Base-by-base conservation (phyloP, 2,797 vertebrate genomes). In the Sebastes aleutianus region DNA sequence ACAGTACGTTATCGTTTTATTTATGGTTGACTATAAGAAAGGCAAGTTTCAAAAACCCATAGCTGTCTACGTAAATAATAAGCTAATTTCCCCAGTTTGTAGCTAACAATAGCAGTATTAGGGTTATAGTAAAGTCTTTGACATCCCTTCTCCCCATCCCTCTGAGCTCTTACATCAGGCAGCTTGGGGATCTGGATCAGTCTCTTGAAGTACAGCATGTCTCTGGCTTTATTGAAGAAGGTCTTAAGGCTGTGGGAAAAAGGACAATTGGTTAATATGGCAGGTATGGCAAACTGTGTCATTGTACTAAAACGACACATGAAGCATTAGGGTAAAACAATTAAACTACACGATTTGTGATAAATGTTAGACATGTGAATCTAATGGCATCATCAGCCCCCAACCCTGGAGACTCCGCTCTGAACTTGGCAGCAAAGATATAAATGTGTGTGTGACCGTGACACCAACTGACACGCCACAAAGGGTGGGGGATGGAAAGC, bases 131-230 rank as follows among this genome's bases (percentile, higher is more conserved):
- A 4, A 77, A 53, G 50, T n/a, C 16, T 66, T n/a, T 58, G 65
- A 26, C 3, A 39, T 53, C 43, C 20, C 36, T 12, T 73, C 29
- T 22, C 18, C 29, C 47, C 43, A 47, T 18, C 67, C 57, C 64
- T 59, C 54, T 79, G 56, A 36, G 77, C 59, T 59, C 92, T 93
- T 93, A 99, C 98, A 94, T 99, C 99, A 0, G 99, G 98, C 84
- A 99, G 95, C 81, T 95, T 95, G 4, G 99, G 98, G 75, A 99
- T 99, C 96, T 99, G 99, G 92, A 99, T 99, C 86, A 99, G 97
- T 24, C 98, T 95, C 93, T 99, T 99, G 92, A 99, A 99, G 89
- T 96, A 99, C 59, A 97, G 70, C 98, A 99, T 99, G 91, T 99
- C 98, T 0, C 98, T 96, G 4, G 98, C 96, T 91, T 95, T 96